Conservation (phyloP, 1,140 invertebrate species). For the Arion vulgaris region DNA sequence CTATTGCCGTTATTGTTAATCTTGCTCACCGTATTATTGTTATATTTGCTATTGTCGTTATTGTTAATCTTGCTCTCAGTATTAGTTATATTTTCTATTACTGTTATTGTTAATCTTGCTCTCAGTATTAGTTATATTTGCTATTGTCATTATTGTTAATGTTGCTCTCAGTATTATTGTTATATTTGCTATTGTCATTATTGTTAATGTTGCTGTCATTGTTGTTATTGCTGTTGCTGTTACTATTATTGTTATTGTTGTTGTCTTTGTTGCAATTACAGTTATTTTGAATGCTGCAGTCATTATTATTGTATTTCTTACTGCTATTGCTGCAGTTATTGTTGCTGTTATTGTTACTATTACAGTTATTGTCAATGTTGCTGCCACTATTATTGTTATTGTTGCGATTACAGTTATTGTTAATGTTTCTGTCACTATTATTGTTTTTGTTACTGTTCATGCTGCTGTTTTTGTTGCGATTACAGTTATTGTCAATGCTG, state of each 20-base stretch:
- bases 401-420: no score
- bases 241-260: neutral
- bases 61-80: neutral
- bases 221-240: neutral
- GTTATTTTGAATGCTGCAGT: neutral
- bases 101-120: neutral
- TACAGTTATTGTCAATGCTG: no score
- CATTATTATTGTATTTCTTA: neutral
- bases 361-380: neutral
- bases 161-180: neutral
- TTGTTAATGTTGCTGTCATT: neutral
- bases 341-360: neutral
- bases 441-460: no score
- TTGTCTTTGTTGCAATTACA: neutral
- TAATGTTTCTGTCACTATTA: no score
- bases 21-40: neutral
- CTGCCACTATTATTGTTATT: neutral
- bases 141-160: neutral
- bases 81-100: neutral
- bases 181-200: neutral
- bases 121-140: no score
- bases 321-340: neutral
- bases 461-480: no score
- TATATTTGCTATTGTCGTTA: conserved; percentile 11
- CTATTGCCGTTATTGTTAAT: neutral